Conservation (phyloP, 2,797 vertebrate species). For the Lepus oiostolus region DNA sequence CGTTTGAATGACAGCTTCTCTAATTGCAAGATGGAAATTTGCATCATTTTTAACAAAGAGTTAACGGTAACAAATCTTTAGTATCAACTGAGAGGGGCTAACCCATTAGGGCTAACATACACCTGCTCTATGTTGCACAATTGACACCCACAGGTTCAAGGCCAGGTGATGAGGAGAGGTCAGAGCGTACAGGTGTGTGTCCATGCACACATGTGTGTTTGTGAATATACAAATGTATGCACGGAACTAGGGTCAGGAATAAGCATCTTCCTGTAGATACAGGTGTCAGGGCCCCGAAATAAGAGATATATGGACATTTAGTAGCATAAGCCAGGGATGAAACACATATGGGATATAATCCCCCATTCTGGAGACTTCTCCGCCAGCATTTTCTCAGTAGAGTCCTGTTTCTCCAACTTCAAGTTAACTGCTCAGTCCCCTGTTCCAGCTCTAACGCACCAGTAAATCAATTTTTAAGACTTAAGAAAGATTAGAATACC, state of each 20-base stretch:
- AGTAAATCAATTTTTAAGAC: neutral
- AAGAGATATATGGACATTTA: neutral
- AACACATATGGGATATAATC: neutral
- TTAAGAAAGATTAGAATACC: neutral
- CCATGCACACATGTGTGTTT: neutral
- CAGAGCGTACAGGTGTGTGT: neutral
- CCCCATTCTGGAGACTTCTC: neutral
- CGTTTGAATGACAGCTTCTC: neutral
- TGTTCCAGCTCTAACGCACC: neutral
- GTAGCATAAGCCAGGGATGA: neutral
- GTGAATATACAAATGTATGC: neutral
- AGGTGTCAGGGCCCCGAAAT: neutral
- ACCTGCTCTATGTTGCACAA: neutral
- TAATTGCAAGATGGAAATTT: slow-evolving; percentile 36
- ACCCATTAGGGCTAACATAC: neutral
- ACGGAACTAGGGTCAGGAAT: neutral
- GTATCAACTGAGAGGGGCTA: neutral
- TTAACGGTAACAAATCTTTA: neutral
- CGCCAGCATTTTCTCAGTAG: neutral
- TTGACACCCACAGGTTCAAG: neutral
- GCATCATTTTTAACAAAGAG: neutral
- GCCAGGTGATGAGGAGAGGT: neutral
- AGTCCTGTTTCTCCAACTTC: neutral
- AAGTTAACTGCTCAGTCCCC: neutral
- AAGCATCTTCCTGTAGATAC: neutral